These are phyloP conservation scores for Tromatobia lineatoria DNA, from an alignment of 2,888 invertebrate species.

Conservation along the genomic window DNA sequence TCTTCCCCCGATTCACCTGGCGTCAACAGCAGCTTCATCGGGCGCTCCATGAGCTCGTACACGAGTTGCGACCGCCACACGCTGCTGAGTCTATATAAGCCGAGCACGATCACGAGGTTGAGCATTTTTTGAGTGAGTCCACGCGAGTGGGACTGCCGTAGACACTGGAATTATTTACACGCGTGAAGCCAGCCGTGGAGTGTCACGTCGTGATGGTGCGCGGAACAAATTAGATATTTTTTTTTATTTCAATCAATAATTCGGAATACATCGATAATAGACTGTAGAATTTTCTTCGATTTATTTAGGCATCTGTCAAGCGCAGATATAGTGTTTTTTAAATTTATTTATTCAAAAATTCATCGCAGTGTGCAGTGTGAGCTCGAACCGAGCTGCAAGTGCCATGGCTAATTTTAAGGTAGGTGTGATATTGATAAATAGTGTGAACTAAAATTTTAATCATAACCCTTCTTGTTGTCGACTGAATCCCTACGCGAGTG, in stretches of 20 bases:
- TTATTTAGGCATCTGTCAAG: background rate
- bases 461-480: background rate
- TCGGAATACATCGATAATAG: background rate
- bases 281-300: background rate
- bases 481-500: conserved; percentile 15
- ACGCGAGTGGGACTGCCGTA: conserved; percentile 58
- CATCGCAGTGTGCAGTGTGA: conserved; percentile 72
- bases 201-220: conserved; percentile 76
- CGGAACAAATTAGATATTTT: conserved; percentile 69
- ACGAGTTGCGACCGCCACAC: conserved; percentile 31
- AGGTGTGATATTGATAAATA: conserved; percentile 71
- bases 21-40: conserved; percentile 61
- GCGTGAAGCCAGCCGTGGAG: conserved; percentile 54
- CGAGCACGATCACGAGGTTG: conserved; percentile 76
- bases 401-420: conserved; percentile 82
- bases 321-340: conserved; percentile 36
- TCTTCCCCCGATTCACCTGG: conserved; percentile 79
- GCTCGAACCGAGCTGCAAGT: conserved; percentile 71
- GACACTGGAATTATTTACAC: conserved; percentile 32
- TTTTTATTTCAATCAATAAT: background rate
- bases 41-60: conserved; percentile 23
- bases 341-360: background rate
- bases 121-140: conserved; percentile 82
- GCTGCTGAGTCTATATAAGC: conserved; percentile 84
- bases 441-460: conserved; percentile 33